Evolutionary conservation across 2,113 vertebrate species (phyloP).

Genomic region (Oreotragus oreotragus): DNA sequence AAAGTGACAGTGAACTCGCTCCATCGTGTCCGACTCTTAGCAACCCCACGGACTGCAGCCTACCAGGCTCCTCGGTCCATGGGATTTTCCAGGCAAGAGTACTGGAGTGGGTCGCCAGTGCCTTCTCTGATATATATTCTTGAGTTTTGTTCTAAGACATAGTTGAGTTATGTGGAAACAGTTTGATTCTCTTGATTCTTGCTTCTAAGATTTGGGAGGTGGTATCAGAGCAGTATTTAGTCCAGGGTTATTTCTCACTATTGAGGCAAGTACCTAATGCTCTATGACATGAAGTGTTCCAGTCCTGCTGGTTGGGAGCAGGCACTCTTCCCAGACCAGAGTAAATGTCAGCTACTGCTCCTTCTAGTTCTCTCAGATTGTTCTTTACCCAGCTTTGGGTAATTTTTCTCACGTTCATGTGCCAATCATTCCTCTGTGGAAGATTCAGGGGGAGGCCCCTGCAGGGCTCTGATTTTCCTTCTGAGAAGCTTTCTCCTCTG

Average conservation of each 20-base stretch:
- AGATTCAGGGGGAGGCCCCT: neutral
- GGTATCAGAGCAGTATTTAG: neutral
- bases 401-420: neutral
- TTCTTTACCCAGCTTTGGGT: neutral
- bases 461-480: neutral
- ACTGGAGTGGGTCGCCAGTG: rapidly evolving
- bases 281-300: neutral
- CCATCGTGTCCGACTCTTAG: neutral
- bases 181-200: neutral
- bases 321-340: neutral
- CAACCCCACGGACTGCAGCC: neutral
- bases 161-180: neutral
- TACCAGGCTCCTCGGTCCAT: neutral
- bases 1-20: neutral
- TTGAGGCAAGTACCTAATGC: neutral
- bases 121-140: neutral
- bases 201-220: neutral
- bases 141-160: neutral
- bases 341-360: neutral
- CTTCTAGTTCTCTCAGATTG: neutral
- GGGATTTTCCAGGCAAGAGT: neutral
- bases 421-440: neutral
- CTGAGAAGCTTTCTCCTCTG: neutral
- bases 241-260: neutral
- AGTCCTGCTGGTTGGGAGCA: neutral